A percentile compares a stretch with the other conserved stretches of the same genome.
Evolutionary conservation across 1,140 invertebrate genomes (phyloP).

Genomic region (Pararge aegeria): DNA sequence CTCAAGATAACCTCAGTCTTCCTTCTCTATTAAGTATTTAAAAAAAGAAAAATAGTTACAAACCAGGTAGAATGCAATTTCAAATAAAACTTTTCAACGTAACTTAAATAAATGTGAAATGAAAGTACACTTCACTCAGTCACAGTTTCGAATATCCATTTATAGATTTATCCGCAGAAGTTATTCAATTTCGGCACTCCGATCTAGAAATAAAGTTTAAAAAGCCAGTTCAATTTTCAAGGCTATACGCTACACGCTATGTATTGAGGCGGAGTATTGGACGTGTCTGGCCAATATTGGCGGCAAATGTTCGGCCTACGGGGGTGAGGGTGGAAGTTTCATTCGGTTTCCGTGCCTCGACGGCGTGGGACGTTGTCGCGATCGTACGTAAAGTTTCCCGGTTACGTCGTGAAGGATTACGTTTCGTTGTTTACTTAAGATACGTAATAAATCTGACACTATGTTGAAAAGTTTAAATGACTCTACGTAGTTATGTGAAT

Average conservation of each 20-base stretch:
- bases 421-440: background rate
- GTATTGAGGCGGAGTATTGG: background rate
- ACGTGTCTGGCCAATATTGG: conserved; percentile 17
- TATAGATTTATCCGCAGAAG: conserved; percentile 21
- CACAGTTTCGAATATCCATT: conserved; percentile 18
- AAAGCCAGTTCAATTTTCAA: conserved; percentile 21
- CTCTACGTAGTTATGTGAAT: conserved; percentile 19
- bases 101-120: conserved; percentile 13
- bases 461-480: conserved; percentile 7
- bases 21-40: no score
- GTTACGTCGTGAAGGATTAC: conserved; percentile 5
- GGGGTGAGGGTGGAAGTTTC: conserved; percentile 15
- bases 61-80: background rate
- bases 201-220: conserved; percentile 20
- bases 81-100: conserved; percentile 14
- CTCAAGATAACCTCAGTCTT: no score
- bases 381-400: conserved; percentile 25
- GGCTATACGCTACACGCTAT: no score
- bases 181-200: conserved; percentile 28
- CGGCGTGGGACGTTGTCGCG: conserved; percentile 17
- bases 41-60: background rate
- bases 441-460: background rate
- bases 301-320: conserved; percentile 7
- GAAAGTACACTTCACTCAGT: conserved; percentile 11
- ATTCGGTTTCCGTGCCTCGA: conserved; percentile 13